Percentiles rank a stretch among this genome's conserved stretches.
Conservation (phyloP, 2,797 vertebrate genomes). For the Tokudaia muenninki region DNA sequence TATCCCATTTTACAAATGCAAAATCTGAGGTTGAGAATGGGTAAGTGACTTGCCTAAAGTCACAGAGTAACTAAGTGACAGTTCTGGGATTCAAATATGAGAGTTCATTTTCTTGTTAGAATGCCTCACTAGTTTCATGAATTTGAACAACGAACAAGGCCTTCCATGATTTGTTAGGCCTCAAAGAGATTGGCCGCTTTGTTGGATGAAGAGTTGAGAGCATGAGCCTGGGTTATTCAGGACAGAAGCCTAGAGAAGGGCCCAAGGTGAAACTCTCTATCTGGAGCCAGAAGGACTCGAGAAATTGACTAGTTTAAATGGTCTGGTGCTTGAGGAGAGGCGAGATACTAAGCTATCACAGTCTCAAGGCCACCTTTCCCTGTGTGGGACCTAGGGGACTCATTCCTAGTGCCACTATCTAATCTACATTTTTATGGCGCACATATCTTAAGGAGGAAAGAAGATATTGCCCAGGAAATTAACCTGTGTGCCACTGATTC, state of each 20-base stretch:
- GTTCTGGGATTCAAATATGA: constrained; percentile 61
- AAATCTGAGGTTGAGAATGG: constrained; percentile 77
- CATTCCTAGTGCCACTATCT: neutral
- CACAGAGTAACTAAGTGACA: constrained; percentile 64
- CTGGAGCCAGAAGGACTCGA: neutral
- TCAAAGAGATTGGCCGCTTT: constrained; percentile 18
- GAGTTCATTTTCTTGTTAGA: constrained; percentile 62
- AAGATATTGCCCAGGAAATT: neutral
- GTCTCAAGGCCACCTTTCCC: neutral
- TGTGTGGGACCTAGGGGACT: neutral
- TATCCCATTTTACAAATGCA: constrained; percentile 75
- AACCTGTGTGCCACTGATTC: neutral
- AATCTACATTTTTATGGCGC: neutral
- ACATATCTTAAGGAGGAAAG: neutral
- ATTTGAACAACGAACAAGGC: constrained; percentile 36
- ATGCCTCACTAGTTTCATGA: constrained; percentile 4
- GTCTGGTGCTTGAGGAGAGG: neutral
- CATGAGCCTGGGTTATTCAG: constrained; percentile 4
- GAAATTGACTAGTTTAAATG: neutral
- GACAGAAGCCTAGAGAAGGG: constrained; percentile 22
- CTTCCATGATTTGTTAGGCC: neutral
- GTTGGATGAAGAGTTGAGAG: constrained; percentile 23
- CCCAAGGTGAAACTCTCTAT: constrained; percentile 23
- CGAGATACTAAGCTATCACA: neutral
- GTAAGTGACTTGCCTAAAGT: constrained; percentile 71